Conservation (phyloP, 2,113 vertebrate species). For the Erythrolamprus reginae region DNA sequence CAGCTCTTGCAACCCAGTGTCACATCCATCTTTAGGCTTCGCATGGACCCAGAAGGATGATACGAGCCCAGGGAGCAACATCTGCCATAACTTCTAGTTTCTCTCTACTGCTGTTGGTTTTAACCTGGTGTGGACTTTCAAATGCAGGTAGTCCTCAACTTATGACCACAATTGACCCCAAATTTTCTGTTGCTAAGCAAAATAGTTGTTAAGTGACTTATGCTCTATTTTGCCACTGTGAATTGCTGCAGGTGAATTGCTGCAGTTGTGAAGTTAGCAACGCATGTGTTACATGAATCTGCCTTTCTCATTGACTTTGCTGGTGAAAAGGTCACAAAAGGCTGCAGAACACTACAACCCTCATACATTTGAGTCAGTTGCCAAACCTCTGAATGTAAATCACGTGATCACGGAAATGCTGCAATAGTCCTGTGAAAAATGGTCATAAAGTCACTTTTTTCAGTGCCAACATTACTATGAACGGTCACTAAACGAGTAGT, state of each 20-base stretch:
- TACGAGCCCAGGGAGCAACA: background rate
- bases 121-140: background rate
- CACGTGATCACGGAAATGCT: background rate
- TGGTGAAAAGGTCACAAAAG: no score
- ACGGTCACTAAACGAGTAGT: background rate
- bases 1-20: background rate
- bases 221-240: background rate
- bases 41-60: background rate
- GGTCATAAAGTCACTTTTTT: background rate
- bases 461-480: background rate
- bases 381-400: background rate
- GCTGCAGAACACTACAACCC: background rate
- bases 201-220: background rate
- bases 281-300: background rate
- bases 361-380: background rate
- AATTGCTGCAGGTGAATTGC: background rate
- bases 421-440: no score
- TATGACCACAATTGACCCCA: background rate
- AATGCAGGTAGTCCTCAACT: background rate
- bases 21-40: background rate
- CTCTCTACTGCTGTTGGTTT: background rate
- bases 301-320: background rate
- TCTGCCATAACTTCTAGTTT: background rate
- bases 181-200: background rate
- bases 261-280: background rate